phyloP scores from a whole-genome alignment of 2,888 invertebrate genomes.

The Tiliacea citrago region DNA sequence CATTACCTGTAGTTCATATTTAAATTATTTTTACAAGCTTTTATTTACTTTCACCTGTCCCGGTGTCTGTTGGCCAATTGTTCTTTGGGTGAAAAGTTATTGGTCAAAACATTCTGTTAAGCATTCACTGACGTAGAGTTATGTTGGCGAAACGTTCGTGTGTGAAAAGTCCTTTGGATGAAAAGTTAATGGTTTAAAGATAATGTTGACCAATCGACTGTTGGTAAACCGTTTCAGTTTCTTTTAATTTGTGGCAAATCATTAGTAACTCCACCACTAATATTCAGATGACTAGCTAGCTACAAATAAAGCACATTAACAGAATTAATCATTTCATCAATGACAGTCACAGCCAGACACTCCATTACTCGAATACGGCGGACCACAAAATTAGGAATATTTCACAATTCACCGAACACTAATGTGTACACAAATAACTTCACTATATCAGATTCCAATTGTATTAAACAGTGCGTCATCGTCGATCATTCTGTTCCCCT shows the following conservation, averaged over 20 bases:
- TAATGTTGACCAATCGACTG: no score
- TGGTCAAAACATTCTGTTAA: no score
- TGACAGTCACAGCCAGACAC: constrained; percentile 51
- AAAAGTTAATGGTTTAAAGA: no score
- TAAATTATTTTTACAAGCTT: no score
- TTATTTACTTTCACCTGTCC: no score
- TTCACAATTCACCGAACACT: constrained; percentile 61
- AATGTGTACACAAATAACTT: constrained; percentile 66
- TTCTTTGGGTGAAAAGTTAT: no score
- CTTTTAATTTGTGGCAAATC: constrained; percentile 8
- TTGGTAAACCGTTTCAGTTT: no score
- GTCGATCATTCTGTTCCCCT: constrained; percentile 65
- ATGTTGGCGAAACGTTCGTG: no score
- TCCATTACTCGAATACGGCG: constrained; percentile 54
- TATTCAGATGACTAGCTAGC: constrained; percentile 25
- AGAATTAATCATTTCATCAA: constrained; percentile 56
- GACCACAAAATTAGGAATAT: constrained; percentile 59
- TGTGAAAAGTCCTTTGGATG: no score
- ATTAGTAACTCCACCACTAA: constrained; percentile 19
- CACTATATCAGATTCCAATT: constrained; percentile 66
- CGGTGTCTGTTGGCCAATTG: no score
- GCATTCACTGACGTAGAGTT: no score
- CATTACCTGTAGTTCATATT: no score
- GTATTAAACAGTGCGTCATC: constrained; percentile 64
- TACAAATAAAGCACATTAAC: constrained; percentile 50